phyloP scores from a whole-genome alignment of 1,140 invertebrate genomes.

The Habropoda laboriosa region DNA sequence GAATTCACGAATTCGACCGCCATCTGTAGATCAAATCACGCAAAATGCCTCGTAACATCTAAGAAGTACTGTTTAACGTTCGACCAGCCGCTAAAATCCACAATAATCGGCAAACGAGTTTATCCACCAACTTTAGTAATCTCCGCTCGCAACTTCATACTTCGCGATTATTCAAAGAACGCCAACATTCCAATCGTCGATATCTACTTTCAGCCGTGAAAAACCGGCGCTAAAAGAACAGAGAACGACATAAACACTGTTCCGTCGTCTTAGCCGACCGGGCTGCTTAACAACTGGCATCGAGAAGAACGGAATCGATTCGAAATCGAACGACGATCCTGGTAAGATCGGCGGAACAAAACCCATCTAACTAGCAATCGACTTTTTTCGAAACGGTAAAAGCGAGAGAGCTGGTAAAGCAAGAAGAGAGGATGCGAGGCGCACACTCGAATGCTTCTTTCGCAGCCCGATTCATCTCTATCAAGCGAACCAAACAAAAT shows the following conservation, averaged over 20 bases:
- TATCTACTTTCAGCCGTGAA: neutral
- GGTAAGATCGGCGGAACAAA: neutral
- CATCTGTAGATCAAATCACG: no score
- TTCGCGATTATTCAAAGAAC: no score
- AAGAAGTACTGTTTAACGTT: no score
- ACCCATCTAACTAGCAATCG: neutral
- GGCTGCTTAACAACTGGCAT: neutral
- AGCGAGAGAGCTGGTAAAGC: neutral
- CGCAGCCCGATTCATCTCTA: neutral
- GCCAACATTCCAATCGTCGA: neutral
- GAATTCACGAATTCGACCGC: no score
- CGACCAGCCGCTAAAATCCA: no score
- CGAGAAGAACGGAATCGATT: neutral
- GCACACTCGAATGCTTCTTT: neutral
- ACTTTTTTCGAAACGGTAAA: neutral
- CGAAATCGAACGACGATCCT: neutral
- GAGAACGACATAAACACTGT: neutral
- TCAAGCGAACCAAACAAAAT: slow-evolving; percentile 5
- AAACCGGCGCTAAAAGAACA: neutral
- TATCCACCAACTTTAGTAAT: no score
- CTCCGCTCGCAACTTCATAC: no score
- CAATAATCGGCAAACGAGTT: no score
- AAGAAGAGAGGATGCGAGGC: no score
- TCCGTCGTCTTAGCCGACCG: neutral
- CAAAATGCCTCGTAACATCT: no score